phyloP scores from a whole-genome alignment of 2,113 vertebrate genomes.

The Labrus mixtus region DNA sequence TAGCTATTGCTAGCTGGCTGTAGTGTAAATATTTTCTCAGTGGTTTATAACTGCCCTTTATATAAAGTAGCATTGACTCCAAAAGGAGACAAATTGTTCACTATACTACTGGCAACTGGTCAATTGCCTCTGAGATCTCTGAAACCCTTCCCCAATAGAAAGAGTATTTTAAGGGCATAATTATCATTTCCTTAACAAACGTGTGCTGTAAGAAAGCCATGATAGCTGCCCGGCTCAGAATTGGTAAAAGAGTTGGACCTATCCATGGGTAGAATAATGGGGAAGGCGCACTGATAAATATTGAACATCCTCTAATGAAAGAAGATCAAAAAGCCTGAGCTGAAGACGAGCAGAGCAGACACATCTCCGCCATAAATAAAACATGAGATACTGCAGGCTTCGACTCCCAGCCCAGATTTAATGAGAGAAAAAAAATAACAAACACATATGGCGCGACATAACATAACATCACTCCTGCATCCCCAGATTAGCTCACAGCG shows the following conservation, averaged over 20 bases:
- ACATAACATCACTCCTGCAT: conserved; percentile 37
- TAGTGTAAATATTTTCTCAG: no score
- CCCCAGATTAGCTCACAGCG: conserved; percentile 58
- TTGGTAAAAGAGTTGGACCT: conserved; percentile 58
- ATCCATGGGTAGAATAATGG: conserved; percentile 72
- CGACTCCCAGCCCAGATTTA: conserved; percentile 75
- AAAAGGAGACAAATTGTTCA: no score
- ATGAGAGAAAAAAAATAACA: conserved; percentile 73
- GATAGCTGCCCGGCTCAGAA: conserved; percentile 43
- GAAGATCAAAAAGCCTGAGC: conserved; percentile 81
- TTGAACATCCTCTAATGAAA: conserved; percentile 83
- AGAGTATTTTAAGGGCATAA: conserved; percentile 36
- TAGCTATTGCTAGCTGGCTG: no score
- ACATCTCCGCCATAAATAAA: conserved; percentile 79
- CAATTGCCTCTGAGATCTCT: conserved; percentile 12
- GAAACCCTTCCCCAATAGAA: conserved; percentile 3
- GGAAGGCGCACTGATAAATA: conserved; percentile 79
- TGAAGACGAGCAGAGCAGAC: conserved; percentile 72
- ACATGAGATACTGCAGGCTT: conserved; percentile 76
- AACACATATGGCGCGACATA: conserved; percentile 74
- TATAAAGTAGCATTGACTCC: no score
- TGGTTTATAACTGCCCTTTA: no score
- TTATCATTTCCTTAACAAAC: conserved; percentile 60
- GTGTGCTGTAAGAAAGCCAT: conserved; percentile 37
- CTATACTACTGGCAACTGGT: background rate